Percentiles rank a stretch among this genome's conserved stretches.
These are phyloP conservation scores for Perccottus glenii DNA, from an alignment of 2,113 vertebrate genomes.

Conservation along the genomic window DNA sequence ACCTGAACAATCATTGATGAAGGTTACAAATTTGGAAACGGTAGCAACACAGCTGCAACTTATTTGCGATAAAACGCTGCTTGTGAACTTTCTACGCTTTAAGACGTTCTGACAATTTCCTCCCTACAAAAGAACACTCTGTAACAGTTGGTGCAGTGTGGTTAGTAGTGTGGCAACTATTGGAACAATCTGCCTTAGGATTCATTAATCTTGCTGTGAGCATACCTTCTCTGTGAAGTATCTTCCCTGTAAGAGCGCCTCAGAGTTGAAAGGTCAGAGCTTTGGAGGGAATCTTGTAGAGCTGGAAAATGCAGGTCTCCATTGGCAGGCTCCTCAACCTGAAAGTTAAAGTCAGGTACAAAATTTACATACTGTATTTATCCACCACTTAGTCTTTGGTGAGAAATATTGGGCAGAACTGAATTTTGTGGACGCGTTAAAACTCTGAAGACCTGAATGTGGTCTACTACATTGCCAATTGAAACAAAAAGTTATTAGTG, in stretches of 20 bases:
- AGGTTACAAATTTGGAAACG: too few relatives aligned
- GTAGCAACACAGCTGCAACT: neutral
- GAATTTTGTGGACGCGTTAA: too few relatives aligned
- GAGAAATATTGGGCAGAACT: too few relatives aligned
- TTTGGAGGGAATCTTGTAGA: constrained; percentile 29
- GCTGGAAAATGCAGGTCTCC: constrained; percentile 3
- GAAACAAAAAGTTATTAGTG: too few relatives aligned
- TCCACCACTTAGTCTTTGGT: neutral
- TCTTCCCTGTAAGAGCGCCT: constrained; percentile 18
- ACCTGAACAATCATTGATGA: constrained; percentile 41
- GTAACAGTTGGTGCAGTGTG: too few relatives aligned
- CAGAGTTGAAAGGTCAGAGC: constrained; percentile 25
- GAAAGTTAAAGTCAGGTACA: neutral
- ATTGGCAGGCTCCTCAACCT: constrained; percentile 20
- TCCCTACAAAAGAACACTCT: neutral
- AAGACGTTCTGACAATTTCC: neutral
- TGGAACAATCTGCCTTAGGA: too few relatives aligned
- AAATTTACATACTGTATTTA: neutral
- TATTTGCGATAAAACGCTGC: neutral
- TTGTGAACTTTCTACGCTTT: neutral
- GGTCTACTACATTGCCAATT: too few relatives aligned
- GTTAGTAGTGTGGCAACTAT: too few relatives aligned
- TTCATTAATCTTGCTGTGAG: too few relatives aligned
- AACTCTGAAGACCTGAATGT: too few relatives aligned
- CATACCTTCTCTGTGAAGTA: constrained; percentile 35